phyloP scores from a whole-genome alignment of 2,113 vertebrate genomes.

The Phaethon lepturus region DNA sequence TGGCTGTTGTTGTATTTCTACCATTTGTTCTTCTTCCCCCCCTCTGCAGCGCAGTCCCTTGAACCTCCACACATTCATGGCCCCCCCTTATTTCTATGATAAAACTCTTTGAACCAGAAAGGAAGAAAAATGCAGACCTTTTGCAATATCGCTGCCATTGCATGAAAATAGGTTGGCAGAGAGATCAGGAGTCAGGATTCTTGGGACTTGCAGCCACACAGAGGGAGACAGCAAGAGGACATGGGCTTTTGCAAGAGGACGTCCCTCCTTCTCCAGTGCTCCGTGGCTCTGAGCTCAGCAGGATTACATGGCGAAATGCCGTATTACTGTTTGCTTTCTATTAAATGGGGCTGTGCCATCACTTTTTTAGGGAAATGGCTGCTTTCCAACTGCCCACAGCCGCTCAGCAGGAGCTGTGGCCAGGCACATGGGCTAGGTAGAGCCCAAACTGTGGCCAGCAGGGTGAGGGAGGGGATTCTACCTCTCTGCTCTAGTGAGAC shows the following conservation, averaged over 20 bases:
- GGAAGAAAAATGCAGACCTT: background rate
- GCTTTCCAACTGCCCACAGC: background rate
- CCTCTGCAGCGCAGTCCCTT: background rate
- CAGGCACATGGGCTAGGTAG: background rate
- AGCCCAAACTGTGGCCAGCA: background rate
- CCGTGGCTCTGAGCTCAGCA: rapidly evolving
- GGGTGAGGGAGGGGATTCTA: background rate
- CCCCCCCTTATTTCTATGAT: rapidly evolving
- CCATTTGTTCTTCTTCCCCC: background rate
- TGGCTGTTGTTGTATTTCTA: rapidly evolving
- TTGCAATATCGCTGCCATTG: background rate
- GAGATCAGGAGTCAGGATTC: background rate
- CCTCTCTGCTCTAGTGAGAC: background rate
- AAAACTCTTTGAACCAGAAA: background rate
- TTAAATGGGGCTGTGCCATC: rapidly evolving
- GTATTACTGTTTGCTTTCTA: background rate
- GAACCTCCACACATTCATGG: rapidly evolving
- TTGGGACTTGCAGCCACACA: background rate
- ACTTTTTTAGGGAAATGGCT: background rate
- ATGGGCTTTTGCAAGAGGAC: background rate
- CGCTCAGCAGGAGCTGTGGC: rapidly evolving
- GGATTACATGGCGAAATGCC: rapidly evolving
- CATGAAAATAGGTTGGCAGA: background rate
- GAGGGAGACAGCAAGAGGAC: background rate
- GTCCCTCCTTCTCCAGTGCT: background rate